These are phyloP conservation scores for Ariolimax columbianus DNA, from an alignment of 2,888 invertebrate species.

Conservation along the genomic window DNA sequence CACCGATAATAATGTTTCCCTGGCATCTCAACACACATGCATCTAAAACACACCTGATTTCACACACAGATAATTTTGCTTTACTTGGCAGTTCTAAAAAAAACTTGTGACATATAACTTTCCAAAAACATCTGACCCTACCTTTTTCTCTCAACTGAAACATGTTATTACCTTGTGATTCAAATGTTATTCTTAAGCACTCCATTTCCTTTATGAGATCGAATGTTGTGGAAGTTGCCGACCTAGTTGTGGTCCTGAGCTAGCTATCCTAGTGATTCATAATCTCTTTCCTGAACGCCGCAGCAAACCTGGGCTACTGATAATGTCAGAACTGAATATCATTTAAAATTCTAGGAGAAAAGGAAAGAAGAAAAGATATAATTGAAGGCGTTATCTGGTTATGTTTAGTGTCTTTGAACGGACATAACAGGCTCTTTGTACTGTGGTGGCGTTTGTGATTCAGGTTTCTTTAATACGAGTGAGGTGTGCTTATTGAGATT, in stretches of 20 bases:
- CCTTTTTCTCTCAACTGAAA: not conserved
- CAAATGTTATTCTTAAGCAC: not conserved
- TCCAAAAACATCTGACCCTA: not conserved
- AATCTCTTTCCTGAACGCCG: not conserved
- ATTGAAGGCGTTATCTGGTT: not conserved
- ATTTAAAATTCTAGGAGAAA: not conserved
- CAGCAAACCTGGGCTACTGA: not conserved
- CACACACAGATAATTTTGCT: not conserved
- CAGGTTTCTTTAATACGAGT: not conserved
- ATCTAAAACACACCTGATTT: not conserved
- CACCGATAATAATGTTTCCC: too few species aligned
- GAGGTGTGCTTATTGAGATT: not conserved
- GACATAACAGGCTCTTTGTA: not conserved
- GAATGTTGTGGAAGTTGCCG: not conserved
- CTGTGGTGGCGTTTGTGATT: not conserved
- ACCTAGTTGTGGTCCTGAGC: not conserved
- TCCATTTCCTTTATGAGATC: not conserved
- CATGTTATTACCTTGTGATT: not conserved
- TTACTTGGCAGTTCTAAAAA: not conserved
- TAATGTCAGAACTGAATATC: not conserved
- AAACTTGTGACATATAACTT: not conserved
- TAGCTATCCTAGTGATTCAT: not conserved
- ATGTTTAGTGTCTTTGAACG: not conserved
- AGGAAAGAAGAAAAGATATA: not conserved
- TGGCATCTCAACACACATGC: too few species aligned